Conservation (phyloP, 2,113 vertebrate species). For the Ptyas mucosa region DNA sequence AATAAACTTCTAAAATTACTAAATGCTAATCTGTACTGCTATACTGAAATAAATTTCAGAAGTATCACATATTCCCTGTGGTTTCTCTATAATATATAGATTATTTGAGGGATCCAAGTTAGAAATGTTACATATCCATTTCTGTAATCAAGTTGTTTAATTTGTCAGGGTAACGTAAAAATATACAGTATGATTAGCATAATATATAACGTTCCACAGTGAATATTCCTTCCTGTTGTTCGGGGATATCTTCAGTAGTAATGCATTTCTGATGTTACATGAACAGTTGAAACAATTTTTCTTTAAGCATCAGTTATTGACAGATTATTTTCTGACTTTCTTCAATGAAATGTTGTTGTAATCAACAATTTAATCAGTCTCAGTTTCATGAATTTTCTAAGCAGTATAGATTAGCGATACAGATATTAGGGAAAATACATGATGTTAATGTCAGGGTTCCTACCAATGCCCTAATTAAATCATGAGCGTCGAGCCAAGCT, state of each 20-base stretch:
- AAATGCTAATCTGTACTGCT: no score
- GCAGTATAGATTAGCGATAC: slow-evolving; percentile 28
- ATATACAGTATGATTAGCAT: background rate
- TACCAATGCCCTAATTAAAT: no score
- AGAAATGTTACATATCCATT: background rate
- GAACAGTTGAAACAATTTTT: slow-evolving; percentile 36
- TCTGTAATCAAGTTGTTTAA: background rate
- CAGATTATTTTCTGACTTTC: slow-evolving; percentile 36
- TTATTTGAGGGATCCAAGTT: background rate
- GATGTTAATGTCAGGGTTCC: background rate
- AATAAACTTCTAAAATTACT: no score
- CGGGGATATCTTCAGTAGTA: slow-evolving; percentile 22
- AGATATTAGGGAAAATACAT: slow-evolving; percentile 41
- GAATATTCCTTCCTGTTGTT: slow-evolving; percentile 7
- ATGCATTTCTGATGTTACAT: slow-evolving; percentile 10
- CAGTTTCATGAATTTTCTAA: slow-evolving; percentile 41
- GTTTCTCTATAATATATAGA: background rate
- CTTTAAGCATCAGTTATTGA: slow-evolving; percentile 14
- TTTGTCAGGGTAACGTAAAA: background rate
- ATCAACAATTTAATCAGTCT: slow-evolving; percentile 40
- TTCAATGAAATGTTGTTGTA: slow-evolving; percentile 46
- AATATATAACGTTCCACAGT: slow-evolving; percentile 25
- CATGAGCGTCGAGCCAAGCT: no score
- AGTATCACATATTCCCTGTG: background rate
- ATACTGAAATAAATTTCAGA: no score